Evolutionary conservation across 1,140 invertebrate species (phyloP), one percentile per base, ranked within the genome.

Genomic region (Saccostrea cuccullata): DNA sequence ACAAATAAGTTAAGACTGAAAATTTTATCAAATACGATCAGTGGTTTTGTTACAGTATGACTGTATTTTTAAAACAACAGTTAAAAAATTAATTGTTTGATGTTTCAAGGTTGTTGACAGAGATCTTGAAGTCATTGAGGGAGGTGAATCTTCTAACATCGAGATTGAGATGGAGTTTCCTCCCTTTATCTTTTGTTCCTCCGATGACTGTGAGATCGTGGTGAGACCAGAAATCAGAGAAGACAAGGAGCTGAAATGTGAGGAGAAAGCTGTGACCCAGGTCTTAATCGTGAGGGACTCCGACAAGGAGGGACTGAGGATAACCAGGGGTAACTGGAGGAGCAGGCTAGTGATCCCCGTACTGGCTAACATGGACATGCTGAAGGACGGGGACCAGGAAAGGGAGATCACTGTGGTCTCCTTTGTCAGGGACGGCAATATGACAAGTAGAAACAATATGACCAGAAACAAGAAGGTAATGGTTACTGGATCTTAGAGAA

Each of bases 321-420:
- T 91, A 55, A 83, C 88, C 1, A 58, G 30, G 26, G 82, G n/a
- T 0, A 87, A 88, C 56, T 92, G 89, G 89, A 86, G 86, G 13
- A 36, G 55, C 0, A 47, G 55, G 23, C 58, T 91, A 6, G 64
- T 85, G 12, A 86, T 92, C 26, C 88, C 90, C 9, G 87, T 93
- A 11, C 26, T 77, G 67, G 92, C 91, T 17, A 90, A 87, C 2
- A 26, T 90, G 30, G 92, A 93, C 85, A 86, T 87, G 6, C 84
- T 93, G 17, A 86, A 90, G 58, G 92, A 93, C 86, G 90, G 91
- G 0, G 84, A 92, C 17, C 90, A 91, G 15, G 87, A 67, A 4
- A 85, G 90, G n/a, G 55, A 82, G 20, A 86, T 93, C 13, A 84
- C 89, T 36, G 70, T 92, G 2, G 36, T 20, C 83, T 91, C 87